Conservation (phyloP, 92 coral and sea anemone species). For the Zoanthus gigantus region DNA sequence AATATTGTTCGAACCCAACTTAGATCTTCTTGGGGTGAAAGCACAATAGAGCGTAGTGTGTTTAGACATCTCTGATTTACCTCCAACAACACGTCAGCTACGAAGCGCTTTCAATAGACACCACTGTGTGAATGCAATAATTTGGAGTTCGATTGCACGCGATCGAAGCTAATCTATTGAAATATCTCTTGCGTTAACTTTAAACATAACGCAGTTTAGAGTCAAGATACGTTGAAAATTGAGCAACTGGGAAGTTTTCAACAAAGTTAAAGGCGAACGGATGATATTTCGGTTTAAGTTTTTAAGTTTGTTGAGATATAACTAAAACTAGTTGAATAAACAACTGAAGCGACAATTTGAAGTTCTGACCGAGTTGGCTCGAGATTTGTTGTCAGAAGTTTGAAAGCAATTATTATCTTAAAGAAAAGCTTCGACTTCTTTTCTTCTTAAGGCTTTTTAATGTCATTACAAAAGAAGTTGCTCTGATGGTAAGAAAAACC, state of each 20-base stretch:
- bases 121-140: not conserved
- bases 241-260: not conserved
- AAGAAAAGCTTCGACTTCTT: not conserved
- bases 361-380: not conserved
- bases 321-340: not conserved
- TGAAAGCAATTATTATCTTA: not conserved
- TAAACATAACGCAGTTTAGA: slow-evolving; percentile 9
- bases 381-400: not conserved
- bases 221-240: not conserved
- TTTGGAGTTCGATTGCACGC: slow-evolving; percentile 30
- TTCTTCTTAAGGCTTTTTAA: slow-evolving; percentile 24
- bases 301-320: slow-evolving; percentile 7
- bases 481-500: slow-evolving; percentile 8
- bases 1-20: slow-evolving; percentile 15
- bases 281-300: not conserved
- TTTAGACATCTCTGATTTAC: not conserved
- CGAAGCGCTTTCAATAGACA: slow-evolving; percentile 25
- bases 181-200: not conserved
- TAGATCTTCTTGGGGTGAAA: not conserved
- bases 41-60: slow-evolving; percentile 9
- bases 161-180: not conserved
- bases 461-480: slow-evolving; percentile 8
- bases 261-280: not conserved
- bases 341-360: not conserved
- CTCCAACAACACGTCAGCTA: not conserved